These are phyloP conservation scores for Neotoxoptera formosana DNA, from an alignment of 1,140 invertebrate species.

Conservation along the genomic window DNA sequence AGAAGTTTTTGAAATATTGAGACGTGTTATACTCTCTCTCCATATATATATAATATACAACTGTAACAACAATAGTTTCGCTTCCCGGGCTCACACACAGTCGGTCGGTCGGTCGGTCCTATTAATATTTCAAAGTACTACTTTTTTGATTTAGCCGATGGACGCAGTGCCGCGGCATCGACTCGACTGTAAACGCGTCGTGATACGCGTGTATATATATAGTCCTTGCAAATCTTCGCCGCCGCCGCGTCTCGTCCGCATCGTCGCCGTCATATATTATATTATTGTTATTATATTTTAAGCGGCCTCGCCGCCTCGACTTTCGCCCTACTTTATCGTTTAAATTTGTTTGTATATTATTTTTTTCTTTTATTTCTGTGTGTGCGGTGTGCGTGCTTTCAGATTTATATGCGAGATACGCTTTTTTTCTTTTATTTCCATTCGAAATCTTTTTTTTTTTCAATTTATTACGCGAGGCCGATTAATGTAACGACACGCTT, in stretches of 20 bases:
- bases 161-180: too few relatives aligned
- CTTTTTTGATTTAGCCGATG: background rate
- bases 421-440: background rate
- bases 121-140: background rate
- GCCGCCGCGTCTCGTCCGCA: background rate
- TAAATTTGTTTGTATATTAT: background rate
- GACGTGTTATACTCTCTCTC: background rate
- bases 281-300: background rate
- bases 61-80: background rate
- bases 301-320: background rate
- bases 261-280: background rate
- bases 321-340: background rate
- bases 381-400: background rate
- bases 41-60: too few relatives aligned
- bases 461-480: background rate
- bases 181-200: background rate
- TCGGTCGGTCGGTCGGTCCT: too few relatives aligned
- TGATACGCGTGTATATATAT: background rate
- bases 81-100: background rate
- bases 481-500: background rate
- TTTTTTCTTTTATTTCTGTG: too few relatives aligned
- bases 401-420: background rate
- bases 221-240: background rate
- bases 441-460: background rate
- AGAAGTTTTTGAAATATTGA: slow-evolving; percentile 22